Base-by-base conservation (phyloP, 1,140 invertebrate species). In the Lordiphosa clarofinis region DNA sequence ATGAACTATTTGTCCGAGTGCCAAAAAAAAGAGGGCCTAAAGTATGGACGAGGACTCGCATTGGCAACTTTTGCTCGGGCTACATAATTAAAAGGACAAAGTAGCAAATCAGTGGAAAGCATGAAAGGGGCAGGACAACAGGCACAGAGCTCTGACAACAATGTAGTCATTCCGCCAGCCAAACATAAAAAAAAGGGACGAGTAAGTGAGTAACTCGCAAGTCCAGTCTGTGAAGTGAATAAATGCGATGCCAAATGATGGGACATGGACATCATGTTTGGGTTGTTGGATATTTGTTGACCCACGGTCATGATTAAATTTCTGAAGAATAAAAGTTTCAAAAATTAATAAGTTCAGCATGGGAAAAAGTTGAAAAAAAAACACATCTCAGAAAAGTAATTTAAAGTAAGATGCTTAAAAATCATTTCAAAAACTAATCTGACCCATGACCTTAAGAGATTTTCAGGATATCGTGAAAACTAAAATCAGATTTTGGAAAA, bases 11-110 rank as follows among this genome's bases (percentile, higher is more conserved):
- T 72, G 71, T n/a, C n/a, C n/a, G n/a, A n/a, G n/a, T n/a, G n/a
- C n/a, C n/a, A n/a, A n/a, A n/a, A n/a, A n/a, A n/a, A n/a, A n/a
- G n/a, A n/a, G 39, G 42, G 37, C 59, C 44, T 9, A 56, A 40
- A 56, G 58, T 59, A 12, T 57, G 54, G 42, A 53, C 21, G 67
- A 62, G 53, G 54, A 56, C 38, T 61, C 12, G 9, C 47, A 31
- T 40, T 12, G 50, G 39, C 52, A 65, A 56, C 52, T 60, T 57
- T 65, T 59, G 37, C 52, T 43, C 61, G 58, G 72, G 67, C 67
- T 58, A 71, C 76, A 81, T 81, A 81, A 81, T 82, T 81, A 81
- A 81, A 82, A 82, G 75, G 72, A 82, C 76, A 75, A 81, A 82
- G 76, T 81, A 61, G 75, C 75, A 75, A 79, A 75, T 81, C 76